phyloP scores from a whole-genome alignment of 2,888 invertebrate species.

The Bhutanitis thaidina region DNA sequence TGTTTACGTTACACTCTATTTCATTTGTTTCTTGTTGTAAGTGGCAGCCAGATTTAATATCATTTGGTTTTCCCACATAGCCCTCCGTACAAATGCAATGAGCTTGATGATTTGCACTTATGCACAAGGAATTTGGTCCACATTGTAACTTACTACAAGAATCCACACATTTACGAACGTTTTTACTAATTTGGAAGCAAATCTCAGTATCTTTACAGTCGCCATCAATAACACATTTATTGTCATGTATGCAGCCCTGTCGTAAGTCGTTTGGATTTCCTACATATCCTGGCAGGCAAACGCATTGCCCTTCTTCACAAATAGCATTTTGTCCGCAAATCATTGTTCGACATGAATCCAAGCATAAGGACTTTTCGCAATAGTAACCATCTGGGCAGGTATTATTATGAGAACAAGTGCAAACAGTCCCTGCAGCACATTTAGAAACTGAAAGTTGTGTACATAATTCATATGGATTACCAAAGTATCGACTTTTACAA shows the following conservation, averaged over 20 bases:
- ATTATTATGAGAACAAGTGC: conserved; percentile 84
- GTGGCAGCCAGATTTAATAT: conserved; percentile 89
- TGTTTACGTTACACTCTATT: conserved; percentile 83
- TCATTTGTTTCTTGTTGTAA: conserved; percentile 81
- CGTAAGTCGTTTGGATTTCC: conserved; percentile 87
- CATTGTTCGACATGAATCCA: conserved; percentile 87
- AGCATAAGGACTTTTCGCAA: conserved; percentile 86
- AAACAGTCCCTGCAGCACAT: conserved; percentile 84
- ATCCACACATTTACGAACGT: conserved; percentile 89
- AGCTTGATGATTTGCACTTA: conserved; percentile 90
- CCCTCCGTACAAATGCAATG: conserved; percentile 92
- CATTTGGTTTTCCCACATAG: conserved; percentile 89
- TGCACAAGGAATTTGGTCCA: conserved; percentile 93
- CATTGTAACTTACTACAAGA: conserved; percentile 93
- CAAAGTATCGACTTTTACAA: conserved; percentile 90
- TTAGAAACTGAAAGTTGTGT: conserved; percentile 84
- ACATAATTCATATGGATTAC: conserved; percentile 93
- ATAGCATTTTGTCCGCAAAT: conserved; percentile 90
- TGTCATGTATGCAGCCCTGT: conserved; percentile 85
- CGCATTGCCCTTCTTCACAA: conserved; percentile 89
- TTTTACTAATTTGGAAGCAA: conserved; percentile 91
- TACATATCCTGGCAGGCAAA: conserved; percentile 87
- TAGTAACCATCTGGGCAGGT: conserved; percentile 88
- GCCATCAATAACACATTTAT: conserved; percentile 89
- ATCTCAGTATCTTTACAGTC: conserved; percentile 92